Evolutionary conservation across 1,140 invertebrate species (phyloP).

Genomic region (Tetragonula clypearis): DNA sequence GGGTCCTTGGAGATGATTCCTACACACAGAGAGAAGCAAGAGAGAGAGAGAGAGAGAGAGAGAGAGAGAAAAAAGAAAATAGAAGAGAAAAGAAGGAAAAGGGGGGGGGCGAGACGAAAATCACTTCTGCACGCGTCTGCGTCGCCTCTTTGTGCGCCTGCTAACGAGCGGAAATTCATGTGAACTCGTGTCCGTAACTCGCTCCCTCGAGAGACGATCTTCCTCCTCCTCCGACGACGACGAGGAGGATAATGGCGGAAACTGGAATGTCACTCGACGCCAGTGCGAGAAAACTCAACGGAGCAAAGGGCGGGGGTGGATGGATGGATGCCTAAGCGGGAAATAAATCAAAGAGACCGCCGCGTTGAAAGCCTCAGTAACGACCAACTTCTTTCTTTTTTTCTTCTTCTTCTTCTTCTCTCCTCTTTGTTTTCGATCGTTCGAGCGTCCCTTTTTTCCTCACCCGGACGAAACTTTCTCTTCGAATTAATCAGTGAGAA

Average conservation of each 20-base stretch:
- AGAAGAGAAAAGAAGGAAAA: background rate
- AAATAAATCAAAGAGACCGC: constrained; percentile 13
- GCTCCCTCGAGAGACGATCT: constrained; percentile 46
- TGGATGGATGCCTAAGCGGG: background rate
- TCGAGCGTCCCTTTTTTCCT: background rate
- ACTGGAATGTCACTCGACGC: background rate
- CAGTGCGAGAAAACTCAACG: constrained; percentile 11
- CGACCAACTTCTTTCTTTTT: background rate
- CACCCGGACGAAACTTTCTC: background rate
- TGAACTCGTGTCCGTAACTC: constrained; percentile 46
- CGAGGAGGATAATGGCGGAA: constrained; percentile 4
- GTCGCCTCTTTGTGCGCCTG: constrained; percentile 51
- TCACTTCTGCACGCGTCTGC: constrained; percentile 2
- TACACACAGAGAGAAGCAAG: background rate
- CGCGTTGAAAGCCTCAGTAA: background rate
- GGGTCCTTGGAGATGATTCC: constrained; percentile 48
- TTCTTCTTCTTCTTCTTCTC: background rate
- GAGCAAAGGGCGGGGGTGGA: background rate
- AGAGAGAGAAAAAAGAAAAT: background rate
- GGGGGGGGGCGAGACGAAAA: background rate
- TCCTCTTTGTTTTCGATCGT: background rate
- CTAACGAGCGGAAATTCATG: constrained; percentile 63
- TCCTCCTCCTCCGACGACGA: constrained; percentile 28
- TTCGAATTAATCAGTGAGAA: background rate
- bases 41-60: background rate